These are phyloP conservation scores for Rhynchophorus ferrugineus DNA, from an alignment of 1,140 invertebrate genomes.

Conservation along the genomic window DNA sequence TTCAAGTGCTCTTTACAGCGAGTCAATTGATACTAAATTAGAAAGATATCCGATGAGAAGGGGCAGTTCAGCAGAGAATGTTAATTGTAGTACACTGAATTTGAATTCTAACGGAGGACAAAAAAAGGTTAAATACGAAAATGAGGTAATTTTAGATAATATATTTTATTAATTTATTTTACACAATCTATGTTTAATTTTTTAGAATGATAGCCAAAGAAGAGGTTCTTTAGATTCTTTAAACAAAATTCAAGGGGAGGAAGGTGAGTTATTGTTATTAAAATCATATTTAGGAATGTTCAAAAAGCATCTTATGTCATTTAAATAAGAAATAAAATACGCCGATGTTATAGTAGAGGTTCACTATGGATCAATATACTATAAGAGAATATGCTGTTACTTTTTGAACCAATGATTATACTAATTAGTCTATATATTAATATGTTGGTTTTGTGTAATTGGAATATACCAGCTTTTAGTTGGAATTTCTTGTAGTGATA, in stretches of 20 bases:
- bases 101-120: conserved; percentile 31
- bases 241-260: conserved; percentile 48
- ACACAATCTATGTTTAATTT: conserved; percentile 11
- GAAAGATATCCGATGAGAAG: conserved; percentile 28
- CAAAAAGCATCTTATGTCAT: too few relatives aligned
- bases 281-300: too few relatives aligned
- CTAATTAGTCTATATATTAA: too few relatives aligned
- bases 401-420: too few relatives aligned
- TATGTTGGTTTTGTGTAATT: too few relatives aligned
- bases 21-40: conserved; percentile 8
- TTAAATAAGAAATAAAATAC: too few relatives aligned
- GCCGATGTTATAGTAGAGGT: too few relatives aligned
- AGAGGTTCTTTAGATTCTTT: conserved; percentile 55
- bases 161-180: neutral
- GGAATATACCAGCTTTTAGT: too few relatives aligned
- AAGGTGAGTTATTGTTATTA: conserved; percentile 44
- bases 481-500: too few relatives aligned
- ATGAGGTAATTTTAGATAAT: conserved; percentile 31
- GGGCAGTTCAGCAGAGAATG: conserved; percentile 40
- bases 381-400: too few relatives aligned
- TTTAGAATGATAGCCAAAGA: conserved; percentile 29
- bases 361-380: too few relatives aligned
- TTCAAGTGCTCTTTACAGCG: conserved; percentile 10
- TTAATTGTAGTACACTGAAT: conserved; percentile 32
- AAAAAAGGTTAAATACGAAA: conserved; percentile 39